These are phyloP conservation scores for Argopecten irradians DNA, from an alignment of 1,140 invertebrate species.

Conservation along the genomic window DNA sequence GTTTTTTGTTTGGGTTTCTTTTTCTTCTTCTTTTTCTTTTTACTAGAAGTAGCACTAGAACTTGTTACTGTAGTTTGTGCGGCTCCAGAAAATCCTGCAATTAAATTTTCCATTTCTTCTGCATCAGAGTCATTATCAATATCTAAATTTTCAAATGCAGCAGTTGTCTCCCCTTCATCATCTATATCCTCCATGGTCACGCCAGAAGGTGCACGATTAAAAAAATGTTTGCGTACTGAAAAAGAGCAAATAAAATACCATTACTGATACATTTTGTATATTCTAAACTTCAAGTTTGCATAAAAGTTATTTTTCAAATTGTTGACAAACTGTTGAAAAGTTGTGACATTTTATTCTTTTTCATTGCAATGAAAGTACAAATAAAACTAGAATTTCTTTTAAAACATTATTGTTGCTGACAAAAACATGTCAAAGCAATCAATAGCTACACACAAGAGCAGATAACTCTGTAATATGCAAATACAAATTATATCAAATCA, in stretches of 20 bases:
- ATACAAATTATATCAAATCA: neutral
- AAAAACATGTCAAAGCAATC: neutral
- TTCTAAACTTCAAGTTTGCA: neutral
- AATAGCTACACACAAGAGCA: too few species aligned
- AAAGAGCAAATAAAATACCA: constrained; percentile 32
- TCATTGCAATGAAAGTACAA: neutral
- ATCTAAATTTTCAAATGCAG: constrained; percentile 34
- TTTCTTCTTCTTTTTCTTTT: constrained; percentile 62
- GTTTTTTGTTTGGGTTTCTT: constrained; percentile 45
- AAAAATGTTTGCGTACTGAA: constrained; percentile 67
- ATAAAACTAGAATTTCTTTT: neutral
- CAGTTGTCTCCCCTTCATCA: constrained; percentile 55
- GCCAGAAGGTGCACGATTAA: constrained; percentile 54
- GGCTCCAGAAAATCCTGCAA: constrained; percentile 51
- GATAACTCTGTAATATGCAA: too few species aligned
- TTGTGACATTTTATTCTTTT: neutral
- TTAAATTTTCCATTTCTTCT: constrained; percentile 53
- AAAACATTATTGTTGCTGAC: neutral
- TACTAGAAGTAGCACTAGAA: neutral
- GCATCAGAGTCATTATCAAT: constrained; percentile 38
- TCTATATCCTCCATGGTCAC: constrained; percentile 59
- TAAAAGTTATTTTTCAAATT: neutral
- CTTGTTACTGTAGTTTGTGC: neutral
- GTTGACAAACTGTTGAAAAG: neutral
- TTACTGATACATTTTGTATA: too few species aligned